A percentile compares a stretch with the other conserved stretches of the same genome.
phyloP scores from a whole-genome alignment of 2,888 invertebrate species.

The Epirrhoe tristata region DNA sequence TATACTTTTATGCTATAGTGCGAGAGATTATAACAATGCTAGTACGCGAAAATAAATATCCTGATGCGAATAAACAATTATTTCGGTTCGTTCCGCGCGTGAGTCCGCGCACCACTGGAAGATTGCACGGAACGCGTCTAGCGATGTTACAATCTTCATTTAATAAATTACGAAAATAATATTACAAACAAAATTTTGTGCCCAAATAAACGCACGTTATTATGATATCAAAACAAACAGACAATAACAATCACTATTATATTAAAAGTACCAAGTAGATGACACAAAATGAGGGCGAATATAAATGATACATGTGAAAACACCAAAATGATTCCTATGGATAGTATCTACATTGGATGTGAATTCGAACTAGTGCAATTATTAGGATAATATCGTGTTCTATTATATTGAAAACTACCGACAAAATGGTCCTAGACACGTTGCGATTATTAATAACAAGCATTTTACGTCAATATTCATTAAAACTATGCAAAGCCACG shows the following conservation, averaged over 20 bases:
- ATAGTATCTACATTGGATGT: slow-evolving; percentile 15
- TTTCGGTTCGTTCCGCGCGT: slow-evolving; percentile 17
- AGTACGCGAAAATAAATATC: background rate
- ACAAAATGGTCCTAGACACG: slow-evolving; percentile 26
- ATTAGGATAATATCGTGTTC: slow-evolving; percentile 30
- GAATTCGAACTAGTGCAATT: slow-evolving; percentile 34
- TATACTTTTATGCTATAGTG: slow-evolving; percentile 37
- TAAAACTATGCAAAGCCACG: slow-evolving; percentile 38
- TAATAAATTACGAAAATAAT: slow-evolving; percentile 14
- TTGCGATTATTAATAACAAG: slow-evolving; percentile 36
- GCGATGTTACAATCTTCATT: slow-evolving; percentile 18
- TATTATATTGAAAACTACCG: slow-evolving; percentile 26
- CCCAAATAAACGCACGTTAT: slow-evolving; percentile 56
- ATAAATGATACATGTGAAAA: slow-evolving; percentile 17
- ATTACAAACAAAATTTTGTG: slow-evolving; percentile 57
- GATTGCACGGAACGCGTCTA: background rate
- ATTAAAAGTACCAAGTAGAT: slow-evolving; percentile 31
- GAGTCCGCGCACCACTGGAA: slow-evolving; percentile 26
- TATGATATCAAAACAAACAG: slow-evolving; percentile 57
- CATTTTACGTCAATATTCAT: slow-evolving; percentile 22
- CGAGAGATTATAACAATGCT: slow-evolving; percentile 43
- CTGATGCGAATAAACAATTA: slow-evolving; percentile 2
- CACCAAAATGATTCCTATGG: slow-evolving; percentile 16
- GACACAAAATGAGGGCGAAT: slow-evolving; percentile 35
- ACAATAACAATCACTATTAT: slow-evolving; percentile 58